Evolutionary conservation across 2,888 invertebrate genomes (phyloP), one percentile per base, ranked within the genome.

Genomic region (Drosophila cognata): DNA sequence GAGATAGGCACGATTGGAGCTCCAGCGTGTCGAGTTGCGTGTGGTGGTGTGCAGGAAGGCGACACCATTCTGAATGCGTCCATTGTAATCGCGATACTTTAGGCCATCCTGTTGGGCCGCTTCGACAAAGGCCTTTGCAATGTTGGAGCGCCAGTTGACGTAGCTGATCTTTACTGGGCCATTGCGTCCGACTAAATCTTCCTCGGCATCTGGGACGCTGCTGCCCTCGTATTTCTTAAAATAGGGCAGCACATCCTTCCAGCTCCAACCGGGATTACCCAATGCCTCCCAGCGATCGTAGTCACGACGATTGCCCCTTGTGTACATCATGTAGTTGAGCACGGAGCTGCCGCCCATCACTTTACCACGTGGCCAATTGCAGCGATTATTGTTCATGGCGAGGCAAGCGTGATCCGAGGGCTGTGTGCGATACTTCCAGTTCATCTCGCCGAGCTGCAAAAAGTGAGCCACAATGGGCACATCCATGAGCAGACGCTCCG

Each of bases 361-460:
- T 92, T 96, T 97, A 4, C 97, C 97, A 72, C 96, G 94, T 0
- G 97, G 97, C 95, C 96, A 97, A 81, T 96, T 95, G 91, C 97
- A 97, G 72, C 95, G 95, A 77, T 94, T 94, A 78, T 96, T 95
- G 77, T 95, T 95, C 94, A 97, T 96, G 8, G 96, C 97, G 29
- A 96, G 94, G 87, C 97, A 97, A 79, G 95, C 96, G 61, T 94
- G 94, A 51, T 94, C 94, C 18, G 96, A 97, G 0, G 97, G 96
- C 91, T 96, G 95, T 0, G 97, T 97, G 90, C 96, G 95, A 92
- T 97, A 97, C 77, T 94, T 95, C 97, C 97, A 97, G 91, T 97
- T 97, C 52, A 96, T 95, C 50, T 95, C 94, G 63, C 92, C 92
- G 81, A 96, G 94, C 88, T 97, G 97, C 10, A 97, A 93, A 82